phyloP scores from a whole-genome alignment of 2,113 vertebrate genomes.

The Nothobranchius furzeri region DNA sequence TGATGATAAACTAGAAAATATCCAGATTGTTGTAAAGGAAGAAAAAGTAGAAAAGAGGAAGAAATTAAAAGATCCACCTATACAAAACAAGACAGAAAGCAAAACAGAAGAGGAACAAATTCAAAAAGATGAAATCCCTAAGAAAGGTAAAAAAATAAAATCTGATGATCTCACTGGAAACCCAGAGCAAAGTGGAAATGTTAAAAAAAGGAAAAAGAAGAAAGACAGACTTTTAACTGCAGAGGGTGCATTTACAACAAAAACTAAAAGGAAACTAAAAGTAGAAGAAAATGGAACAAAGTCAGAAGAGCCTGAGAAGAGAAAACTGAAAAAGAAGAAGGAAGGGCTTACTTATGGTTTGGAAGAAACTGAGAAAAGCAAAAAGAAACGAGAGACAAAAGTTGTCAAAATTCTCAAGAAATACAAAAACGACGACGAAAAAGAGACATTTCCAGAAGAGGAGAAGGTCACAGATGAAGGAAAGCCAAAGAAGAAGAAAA shows the following conservation, averaged over 20 bases:
- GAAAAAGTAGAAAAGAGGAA: conserved; percentile 5
- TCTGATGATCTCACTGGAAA: background rate
- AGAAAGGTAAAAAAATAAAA: conserved; percentile 49
- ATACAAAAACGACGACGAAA: background rate
- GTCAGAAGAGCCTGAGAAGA: background rate
- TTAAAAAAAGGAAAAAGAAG: conserved; percentile 43
- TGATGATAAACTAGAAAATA: conserved; percentile 4
- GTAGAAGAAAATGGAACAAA: background rate
- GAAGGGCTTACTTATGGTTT: conserved; percentile 18
- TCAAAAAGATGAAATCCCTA: background rate
- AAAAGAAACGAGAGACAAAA: conserved; percentile 6
- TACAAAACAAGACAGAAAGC: conserved; percentile 3
- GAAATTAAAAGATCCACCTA: conserved; percentile 20
- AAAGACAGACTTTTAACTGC: background rate
- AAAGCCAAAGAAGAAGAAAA: conserved; percentile 15
- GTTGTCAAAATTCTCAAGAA: background rate
- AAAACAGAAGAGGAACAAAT: conserved; percentile 16
- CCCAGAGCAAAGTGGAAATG: conserved; percentile 2
- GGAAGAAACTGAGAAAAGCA: conserved; percentile 5
- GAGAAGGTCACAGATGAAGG: conserved; percentile 2
- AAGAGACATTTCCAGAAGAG: background rate
- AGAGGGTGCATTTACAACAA: background rate
- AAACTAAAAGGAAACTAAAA: conserved; percentile 26
- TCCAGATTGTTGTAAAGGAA: background rate
- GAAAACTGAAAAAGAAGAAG: conserved; percentile 39